These are phyloP conservation scores for Illadopsis cleaveri DNA, from an alignment of 2,113 vertebrate genomes.

Conservation along the genomic window DNA sequence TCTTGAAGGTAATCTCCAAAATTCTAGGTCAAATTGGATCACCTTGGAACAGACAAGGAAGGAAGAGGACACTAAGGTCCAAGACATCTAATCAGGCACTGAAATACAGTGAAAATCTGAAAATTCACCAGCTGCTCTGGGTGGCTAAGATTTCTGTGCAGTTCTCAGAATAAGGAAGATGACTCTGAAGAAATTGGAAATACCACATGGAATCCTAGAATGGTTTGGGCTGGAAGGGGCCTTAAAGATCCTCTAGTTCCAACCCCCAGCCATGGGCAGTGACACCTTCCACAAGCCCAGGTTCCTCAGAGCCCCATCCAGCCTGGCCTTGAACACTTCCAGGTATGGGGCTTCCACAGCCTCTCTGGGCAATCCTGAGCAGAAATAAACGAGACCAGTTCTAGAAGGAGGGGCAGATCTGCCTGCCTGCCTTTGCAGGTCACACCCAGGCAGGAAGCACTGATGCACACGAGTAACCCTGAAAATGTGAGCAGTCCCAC, in stretches of 20 bases:
- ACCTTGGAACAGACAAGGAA: not conserved
- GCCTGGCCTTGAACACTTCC: not conserved
- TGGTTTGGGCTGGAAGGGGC: not conserved
- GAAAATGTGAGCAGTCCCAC: not conserved
- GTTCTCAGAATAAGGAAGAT: not conserved
- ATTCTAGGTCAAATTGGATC: not conserved
- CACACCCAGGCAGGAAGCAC: fast-evolving
- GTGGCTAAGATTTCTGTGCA: not conserved
- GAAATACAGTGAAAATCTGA: not conserved
- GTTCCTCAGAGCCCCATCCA: not conserved
- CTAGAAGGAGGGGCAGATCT: not conserved
- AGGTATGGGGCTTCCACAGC: not conserved
- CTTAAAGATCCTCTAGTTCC: not conserved
- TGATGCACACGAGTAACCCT: not conserved
- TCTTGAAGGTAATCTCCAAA: not conserved
- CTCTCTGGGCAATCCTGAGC: not conserved
- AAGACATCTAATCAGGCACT: not conserved
- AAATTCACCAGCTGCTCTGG: not conserved
- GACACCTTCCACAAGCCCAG: not conserved
- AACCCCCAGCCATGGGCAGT: fast-evolving
- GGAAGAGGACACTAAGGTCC: not conserved
- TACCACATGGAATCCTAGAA: not conserved
- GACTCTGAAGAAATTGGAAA: not conserved
- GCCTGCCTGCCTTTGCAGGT: not conserved
- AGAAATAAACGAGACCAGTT: not conserved